These are phyloP conservation scores for Cydia splendana DNA, from an alignment of 1,140 invertebrate species.

Conservation along the genomic window DNA sequence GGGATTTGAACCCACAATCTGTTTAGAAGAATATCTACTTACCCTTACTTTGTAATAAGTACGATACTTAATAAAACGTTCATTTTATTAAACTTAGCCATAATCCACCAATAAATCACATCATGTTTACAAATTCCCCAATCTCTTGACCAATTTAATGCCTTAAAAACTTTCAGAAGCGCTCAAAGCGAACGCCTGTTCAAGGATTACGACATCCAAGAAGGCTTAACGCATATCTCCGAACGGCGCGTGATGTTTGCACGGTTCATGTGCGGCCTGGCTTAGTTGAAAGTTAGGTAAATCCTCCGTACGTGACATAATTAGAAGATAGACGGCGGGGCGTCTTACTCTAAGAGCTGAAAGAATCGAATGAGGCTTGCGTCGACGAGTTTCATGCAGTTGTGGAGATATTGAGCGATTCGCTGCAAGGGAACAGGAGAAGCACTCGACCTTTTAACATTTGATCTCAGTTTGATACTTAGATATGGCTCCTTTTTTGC, in stretches of 20 bases:
- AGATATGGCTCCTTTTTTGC: no score
- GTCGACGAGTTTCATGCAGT: background rate
- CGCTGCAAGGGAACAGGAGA: background rate
- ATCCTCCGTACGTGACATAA: conserved; percentile 72
- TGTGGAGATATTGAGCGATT: background rate
- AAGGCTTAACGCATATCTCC: conserved; percentile 62
- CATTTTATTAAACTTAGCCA: background rate
- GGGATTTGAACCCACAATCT: no score
- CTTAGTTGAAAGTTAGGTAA: conserved; percentile 71
- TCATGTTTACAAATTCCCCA: conserved; percentile 22
- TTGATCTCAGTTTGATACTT: no score
- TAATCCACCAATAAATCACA: conserved; percentile 5
- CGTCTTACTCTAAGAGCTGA: conserved; percentile 6
- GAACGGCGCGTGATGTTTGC: conserved; percentile 57
- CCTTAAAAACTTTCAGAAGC: conserved; percentile 20
- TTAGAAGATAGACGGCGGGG: conserved; percentile 41
- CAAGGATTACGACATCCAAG: conserved; percentile 26
- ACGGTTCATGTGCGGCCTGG: conserved; percentile 53
- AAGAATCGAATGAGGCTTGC: background rate
- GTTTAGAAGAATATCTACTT: no score
- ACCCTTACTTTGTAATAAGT: no score
- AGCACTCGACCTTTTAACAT: background rate
- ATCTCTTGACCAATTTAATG: conserved; percentile 29
- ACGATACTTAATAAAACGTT: background rate
- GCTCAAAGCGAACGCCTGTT: conserved; percentile 6